Percentiles rank a stretch among this genome's conserved stretches.
Conservation (phyloP, 2,888 invertebrate species). For the Melieria omissa region DNA sequence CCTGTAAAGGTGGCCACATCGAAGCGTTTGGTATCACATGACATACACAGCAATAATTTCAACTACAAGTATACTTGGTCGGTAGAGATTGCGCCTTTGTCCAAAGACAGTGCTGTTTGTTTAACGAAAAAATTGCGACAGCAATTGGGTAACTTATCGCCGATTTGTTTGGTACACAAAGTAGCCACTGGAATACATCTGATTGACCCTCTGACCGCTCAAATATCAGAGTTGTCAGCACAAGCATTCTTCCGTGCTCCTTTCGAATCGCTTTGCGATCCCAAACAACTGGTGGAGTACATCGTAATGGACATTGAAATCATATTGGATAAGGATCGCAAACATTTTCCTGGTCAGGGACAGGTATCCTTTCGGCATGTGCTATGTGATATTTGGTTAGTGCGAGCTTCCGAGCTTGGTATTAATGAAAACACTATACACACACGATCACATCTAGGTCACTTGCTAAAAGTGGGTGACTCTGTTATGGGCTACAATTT, state of each 20-base stretch:
- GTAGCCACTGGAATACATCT: slow-evolving; percentile 91
- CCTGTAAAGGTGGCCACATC: slow-evolving; percentile 91
- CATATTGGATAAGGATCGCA: slow-evolving; percentile 73
- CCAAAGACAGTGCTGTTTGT: slow-evolving; percentile 94
- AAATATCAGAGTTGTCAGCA: slow-evolving; percentile 88
- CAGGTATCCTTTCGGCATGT: slow-evolving; percentile 87
- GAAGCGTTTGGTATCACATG: slow-evolving; percentile 96
- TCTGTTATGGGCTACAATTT: slow-evolving; percentile 92
- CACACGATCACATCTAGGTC: slow-evolving; percentile 93
- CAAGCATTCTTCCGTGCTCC: slow-evolving; percentile 87
- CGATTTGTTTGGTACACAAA: slow-evolving; percentile 87
- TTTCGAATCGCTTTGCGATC: slow-evolving; percentile 88
- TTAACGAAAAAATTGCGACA: slow-evolving; percentile 87
- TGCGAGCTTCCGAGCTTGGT: slow-evolving; percentile 87
- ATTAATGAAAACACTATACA: slow-evolving; percentile 84
- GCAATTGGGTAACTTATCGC: slow-evolving; percentile 86
- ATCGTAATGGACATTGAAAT: slow-evolving; percentile 93
- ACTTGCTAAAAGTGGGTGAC: slow-evolving; percentile 92
- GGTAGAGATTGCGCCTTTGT: slow-evolving; percentile 95
- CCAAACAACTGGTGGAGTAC: slow-evolving; percentile 91
- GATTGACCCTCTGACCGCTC: slow-evolving; percentile 90
- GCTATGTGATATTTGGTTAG: slow-evolving; percentile 93
- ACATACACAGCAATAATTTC: slow-evolving; percentile 94
- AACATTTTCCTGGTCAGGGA: slow-evolving; percentile 88
- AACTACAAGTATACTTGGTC: slow-evolving; percentile 96